Evolutionary conservation across 2,888 invertebrate genomes (phyloP).

Genomic region (Allolobophora icterica): DNA sequence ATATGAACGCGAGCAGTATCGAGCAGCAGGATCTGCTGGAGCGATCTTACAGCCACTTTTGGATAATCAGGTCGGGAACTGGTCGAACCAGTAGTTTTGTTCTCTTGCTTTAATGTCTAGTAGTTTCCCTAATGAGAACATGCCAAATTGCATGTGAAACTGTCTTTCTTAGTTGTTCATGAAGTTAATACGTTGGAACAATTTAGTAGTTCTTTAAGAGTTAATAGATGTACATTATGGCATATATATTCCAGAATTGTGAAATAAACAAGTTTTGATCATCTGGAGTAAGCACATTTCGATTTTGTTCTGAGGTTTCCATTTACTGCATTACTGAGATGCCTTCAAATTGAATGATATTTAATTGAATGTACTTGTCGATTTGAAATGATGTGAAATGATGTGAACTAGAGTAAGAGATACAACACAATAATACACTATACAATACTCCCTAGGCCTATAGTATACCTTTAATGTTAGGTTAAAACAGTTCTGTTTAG

Average conservation of each 20-base stretch:
- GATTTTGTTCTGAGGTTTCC: neutral
- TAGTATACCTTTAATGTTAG: too few species aligned
- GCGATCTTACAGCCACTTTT: slow-evolving; percentile 86
- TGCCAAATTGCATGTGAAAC: neutral
- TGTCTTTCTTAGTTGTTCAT: neutral
- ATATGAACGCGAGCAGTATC: slow-evolving; percentile 82
- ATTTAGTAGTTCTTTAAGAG: too few species aligned
- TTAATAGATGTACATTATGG: neutral
- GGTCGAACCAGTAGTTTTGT: neutral
- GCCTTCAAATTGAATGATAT: too few species aligned
- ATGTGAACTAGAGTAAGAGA: too few species aligned
- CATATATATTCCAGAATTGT: neutral
- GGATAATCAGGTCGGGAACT: slow-evolving; percentile 80
- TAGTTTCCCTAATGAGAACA: neutral
- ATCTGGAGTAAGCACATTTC: neutral
- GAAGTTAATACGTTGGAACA: neutral
- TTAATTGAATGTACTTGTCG: too few species aligned
- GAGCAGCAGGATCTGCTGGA: slow-evolving; percentile 86
- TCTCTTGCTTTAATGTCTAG: neutral
- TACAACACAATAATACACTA: too few species aligned
- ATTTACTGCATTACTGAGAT: neutral
- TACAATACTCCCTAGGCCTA: too few species aligned
- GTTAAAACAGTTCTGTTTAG: too few species aligned
- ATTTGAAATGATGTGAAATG: too few species aligned
- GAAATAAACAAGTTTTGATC: neutral